Evolutionary conservation across 2,888 invertebrate genomes (phyloP).

Genomic region (Chloroclysta siterata): DNA sequence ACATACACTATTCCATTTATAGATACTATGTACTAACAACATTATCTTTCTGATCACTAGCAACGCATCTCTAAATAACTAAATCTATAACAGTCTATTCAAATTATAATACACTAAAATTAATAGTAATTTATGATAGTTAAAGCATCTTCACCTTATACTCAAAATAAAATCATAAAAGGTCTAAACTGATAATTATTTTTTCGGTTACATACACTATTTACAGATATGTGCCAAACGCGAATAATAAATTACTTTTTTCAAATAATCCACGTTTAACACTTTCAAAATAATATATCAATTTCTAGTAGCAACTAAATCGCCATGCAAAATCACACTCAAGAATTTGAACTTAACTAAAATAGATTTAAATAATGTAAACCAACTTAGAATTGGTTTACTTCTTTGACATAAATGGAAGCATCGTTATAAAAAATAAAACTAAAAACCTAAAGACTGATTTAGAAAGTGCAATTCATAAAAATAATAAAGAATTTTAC

Average conservation of each 20-base stretch:
- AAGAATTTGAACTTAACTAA: slow-evolving; percentile 72
- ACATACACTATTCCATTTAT: slow-evolving; percentile 11
- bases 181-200: slow-evolving; percentile 72
- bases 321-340: slow-evolving; percentile 83
- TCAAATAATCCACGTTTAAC: slow-evolving; percentile 69
- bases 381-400: slow-evolving; percentile 80
- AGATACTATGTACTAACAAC: slow-evolving; percentile 52
- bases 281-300: slow-evolving; percentile 66
- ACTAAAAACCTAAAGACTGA: slow-evolving; percentile 68
- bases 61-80: slow-evolving; percentile 70
- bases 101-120: slow-evolving; percentile 82
- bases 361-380: slow-evolving; percentile 74
- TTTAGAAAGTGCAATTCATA: slow-evolving; percentile 40
- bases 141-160: slow-evolving; percentile 84
- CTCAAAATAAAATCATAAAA: slow-evolving; percentile 81
- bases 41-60: slow-evolving; percentile 59
- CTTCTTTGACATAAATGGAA: slow-evolving; percentile 85
- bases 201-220: slow-evolving; percentile 74
- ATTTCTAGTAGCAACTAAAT: slow-evolving; percentile 76
- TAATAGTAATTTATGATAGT: slow-evolving; percentile 82
- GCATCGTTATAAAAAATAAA: slow-evolving; percentile 75
- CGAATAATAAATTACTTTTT: slow-evolving; percentile 73
- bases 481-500: slow-evolving; percentile 39
- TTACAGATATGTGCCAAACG: slow-evolving; percentile 72
- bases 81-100: slow-evolving; percentile 85